Conservation (phyloP, 2,888 invertebrate species). For the Orgyia antiqua region DNA sequence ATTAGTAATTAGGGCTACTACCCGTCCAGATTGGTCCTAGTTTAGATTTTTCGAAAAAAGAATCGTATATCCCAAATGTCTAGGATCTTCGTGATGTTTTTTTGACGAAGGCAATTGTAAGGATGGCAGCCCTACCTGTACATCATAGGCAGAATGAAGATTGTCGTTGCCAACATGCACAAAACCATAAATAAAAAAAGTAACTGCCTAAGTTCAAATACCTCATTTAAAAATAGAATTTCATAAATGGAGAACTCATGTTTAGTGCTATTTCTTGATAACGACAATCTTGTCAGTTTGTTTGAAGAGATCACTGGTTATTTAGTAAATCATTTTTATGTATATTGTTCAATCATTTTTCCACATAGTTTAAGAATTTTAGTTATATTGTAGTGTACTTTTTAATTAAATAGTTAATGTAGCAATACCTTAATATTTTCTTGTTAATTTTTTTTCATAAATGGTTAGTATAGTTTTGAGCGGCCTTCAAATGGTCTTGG, state of each 20-base stretch:
- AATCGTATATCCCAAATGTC: not conserved
- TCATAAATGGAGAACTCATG: constrained; percentile 21
- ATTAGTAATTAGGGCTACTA: too few relatives aligned
- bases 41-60: not conserved
- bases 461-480: constrained; percentile 64
- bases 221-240: constrained; percentile 47
- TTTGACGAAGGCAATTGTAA: too few relatives aligned
- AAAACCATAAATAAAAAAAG: constrained; percentile 17
- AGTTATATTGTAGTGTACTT: constrained; percentile 72
- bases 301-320: constrained; percentile 55
- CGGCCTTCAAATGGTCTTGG: constrained; percentile 59
- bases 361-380: constrained; percentile 73
- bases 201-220: constrained; percentile 46
- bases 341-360: constrained; percentile 76
- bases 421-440: constrained; percentile 70
- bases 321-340: constrained; percentile 76
- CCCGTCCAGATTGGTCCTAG: too few relatives aligned
- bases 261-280: constrained; percentile 19
- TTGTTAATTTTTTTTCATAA: constrained; percentile 74
- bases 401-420: constrained; percentile 72
- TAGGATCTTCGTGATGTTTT: too few relatives aligned
- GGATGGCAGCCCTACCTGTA: too few relatives aligned
- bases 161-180: constrained; percentile 27
- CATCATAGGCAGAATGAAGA: constrained; percentile 17
- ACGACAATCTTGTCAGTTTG: constrained; percentile 19